These are phyloP conservation scores for Burhinus oedicnemus DNA, from an alignment of 2,113 vertebrate species.

Conservation along the genomic window DNA sequence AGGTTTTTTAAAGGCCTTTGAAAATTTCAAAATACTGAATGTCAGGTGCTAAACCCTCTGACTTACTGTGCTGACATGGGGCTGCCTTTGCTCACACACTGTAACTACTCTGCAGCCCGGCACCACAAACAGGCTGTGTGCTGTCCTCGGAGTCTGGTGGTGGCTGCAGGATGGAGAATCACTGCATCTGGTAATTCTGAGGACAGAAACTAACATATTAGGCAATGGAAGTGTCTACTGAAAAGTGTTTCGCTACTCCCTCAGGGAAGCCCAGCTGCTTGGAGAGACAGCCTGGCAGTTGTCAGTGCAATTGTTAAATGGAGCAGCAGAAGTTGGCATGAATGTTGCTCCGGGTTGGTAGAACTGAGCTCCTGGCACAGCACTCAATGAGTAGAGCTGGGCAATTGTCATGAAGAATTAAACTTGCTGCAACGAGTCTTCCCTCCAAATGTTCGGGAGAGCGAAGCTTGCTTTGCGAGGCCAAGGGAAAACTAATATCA, in stretches of 20 bases:
- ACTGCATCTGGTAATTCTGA: background rate
- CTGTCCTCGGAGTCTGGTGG: background rate
- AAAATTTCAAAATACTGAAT: background rate
- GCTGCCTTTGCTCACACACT: background rate
- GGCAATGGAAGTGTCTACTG: background rate
- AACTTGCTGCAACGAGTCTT: background rate
- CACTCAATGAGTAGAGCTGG: background rate
- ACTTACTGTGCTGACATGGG: background rate
- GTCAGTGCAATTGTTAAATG: background rate
- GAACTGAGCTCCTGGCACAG: background rate
- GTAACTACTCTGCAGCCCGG: background rate
- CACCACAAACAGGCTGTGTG: fast-evolving
- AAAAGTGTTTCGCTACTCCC: background rate
- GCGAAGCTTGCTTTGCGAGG: background rate
- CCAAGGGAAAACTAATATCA: background rate
- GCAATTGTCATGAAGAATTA: background rate
- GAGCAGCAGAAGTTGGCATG: background rate
- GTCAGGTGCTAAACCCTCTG: background rate
- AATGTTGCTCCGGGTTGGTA: background rate
- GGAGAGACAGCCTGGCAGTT: background rate
- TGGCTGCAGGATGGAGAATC: background rate
- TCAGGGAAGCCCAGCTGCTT: background rate
- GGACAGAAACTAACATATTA: background rate
- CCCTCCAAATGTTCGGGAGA: background rate
- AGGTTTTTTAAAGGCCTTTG: background rate